These are phyloP conservation scores for Rhyacophila brunnea DNA, from an alignment of 1,140 invertebrate genomes.

Conservation along the genomic window DNA sequence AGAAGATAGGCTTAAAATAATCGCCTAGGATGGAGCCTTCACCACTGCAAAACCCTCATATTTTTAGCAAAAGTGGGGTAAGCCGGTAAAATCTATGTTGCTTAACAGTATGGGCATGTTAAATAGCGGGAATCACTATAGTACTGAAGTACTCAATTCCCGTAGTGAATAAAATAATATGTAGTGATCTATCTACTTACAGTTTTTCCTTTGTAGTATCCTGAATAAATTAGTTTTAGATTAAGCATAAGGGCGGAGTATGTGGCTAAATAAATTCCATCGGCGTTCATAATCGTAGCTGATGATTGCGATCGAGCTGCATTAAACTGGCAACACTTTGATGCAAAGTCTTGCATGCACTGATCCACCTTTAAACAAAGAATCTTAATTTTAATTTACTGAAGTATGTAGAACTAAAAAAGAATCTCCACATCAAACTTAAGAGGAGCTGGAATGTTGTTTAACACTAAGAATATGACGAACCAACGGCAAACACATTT, in stretches of 20 bases:
- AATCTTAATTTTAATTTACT: too few species aligned
- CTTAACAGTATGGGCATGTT: neutral
- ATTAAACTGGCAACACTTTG: conserved; percentile 86
- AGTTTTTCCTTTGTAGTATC: conserved; percentile 71
- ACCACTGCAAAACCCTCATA: too few species aligned
- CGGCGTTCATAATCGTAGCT: conserved; percentile 87
- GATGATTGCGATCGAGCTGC: conserved; percentile 57
- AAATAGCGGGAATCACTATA: neutral
- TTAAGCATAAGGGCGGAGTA: conserved; percentile 82
- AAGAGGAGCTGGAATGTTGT: too few species aligned
- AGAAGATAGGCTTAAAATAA: too few species aligned
- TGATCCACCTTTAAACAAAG: conserved; percentile 71
- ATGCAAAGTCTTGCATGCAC: conserved; percentile 86
- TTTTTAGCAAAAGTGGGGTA: too few species aligned
- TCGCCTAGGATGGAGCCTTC: too few species aligned
- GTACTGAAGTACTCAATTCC: neutral
- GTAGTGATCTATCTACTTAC: conserved; percentile 53
- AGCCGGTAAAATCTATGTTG: too few species aligned
- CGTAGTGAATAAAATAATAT: neutral
- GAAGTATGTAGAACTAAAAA: too few species aligned
- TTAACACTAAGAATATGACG: too few species aligned
- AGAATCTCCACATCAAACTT: too few species aligned
- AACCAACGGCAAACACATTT: too few species aligned
- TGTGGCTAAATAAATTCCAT: conserved; percentile 90
- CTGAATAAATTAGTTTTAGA: conserved; percentile 72